Percentiles rank a stretch among this genome's conserved stretches.
Evolutionary conservation across 2,888 invertebrate genomes (phyloP).

Genomic region (Cataglyphis cursor): DNA sequence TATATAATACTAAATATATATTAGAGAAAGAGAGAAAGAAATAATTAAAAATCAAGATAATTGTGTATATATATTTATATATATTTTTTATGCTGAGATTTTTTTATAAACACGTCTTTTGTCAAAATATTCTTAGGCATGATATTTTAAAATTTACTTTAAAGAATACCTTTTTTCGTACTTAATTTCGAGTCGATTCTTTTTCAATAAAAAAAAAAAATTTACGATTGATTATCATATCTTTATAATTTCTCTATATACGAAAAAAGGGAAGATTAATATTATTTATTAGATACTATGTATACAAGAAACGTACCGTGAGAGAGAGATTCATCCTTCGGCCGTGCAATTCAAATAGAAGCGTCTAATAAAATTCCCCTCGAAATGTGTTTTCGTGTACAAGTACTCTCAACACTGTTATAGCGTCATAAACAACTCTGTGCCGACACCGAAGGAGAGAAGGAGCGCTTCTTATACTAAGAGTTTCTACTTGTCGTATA

Average conservation of each 20-base stretch:
- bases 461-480: conserved; percentile 29
- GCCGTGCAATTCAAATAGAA: neutral
- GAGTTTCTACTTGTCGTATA: conserved; percentile 21
- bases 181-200: neutral
- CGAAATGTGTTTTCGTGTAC: conserved; percentile 38
- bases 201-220: neutral
- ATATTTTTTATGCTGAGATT: neutral
- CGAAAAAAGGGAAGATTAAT: neutral
- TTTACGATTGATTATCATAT: neutral
- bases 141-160: neutral
- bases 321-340: neutral
- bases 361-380: conserved; percentile 1
- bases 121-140: neutral
- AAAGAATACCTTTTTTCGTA: neutral
- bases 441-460: neutral
- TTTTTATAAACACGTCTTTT: neutral
- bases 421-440: conserved; percentile 51
- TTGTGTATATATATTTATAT: neutral
- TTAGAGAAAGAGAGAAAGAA: neutral
- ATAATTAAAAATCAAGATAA: neutral
- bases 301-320: neutral
- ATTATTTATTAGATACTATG: neutral
- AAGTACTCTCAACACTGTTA: conserved; percentile 60
- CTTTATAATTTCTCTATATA: neutral
- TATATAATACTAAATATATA: neutral